phyloP scores from a whole-genome alignment of 2,797 vertebrate genomes.

The Enteromius fasciolatus region DNA sequence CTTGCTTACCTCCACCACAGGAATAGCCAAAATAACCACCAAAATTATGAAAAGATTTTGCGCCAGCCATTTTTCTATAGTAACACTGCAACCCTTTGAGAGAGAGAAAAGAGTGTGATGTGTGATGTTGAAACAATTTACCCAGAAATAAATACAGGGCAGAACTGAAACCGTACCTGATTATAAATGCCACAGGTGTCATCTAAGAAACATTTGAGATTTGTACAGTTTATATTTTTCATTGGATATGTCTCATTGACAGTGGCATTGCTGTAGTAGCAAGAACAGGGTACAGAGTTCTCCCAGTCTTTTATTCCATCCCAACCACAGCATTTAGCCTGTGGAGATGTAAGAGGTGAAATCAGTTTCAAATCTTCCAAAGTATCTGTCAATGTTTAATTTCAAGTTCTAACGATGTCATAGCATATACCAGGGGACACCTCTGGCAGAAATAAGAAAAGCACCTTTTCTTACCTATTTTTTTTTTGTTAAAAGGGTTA shows the following conservation, averaged over 20 bases:
- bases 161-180: constrained; percentile 32
- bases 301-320: rapidly evolving
- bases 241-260: background rate
- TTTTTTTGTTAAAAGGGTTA: background rate
- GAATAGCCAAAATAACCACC: constrained; percentile 49
- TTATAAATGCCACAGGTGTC: rapidly evolving
- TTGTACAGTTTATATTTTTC: background rate
- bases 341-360: constrained; percentile 4
- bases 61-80: constrained; percentile 29
- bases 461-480: background rate
- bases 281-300: constrained; percentile 26
- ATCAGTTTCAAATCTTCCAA: background rate
- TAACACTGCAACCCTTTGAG: constrained; percentile 46
- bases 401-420: constrained; percentile 4
- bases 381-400: constrained; percentile 1
- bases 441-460: background rate
- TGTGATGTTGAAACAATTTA: background rate
- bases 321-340: constrained; percentile 64
- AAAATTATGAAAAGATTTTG: constrained; percentile 34
- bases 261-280: constrained; percentile 12
- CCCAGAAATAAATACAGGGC: background rate
- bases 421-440: background rate
- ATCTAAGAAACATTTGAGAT: rapidly evolving
- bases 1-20: constrained; percentile 61
- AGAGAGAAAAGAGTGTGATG: background rate